A percentile compares a stretch with the other conserved stretches of the same genome.
Conservation (phyloP, 2,888 invertebrate species). For the Ptychoptera contaminata region DNA sequence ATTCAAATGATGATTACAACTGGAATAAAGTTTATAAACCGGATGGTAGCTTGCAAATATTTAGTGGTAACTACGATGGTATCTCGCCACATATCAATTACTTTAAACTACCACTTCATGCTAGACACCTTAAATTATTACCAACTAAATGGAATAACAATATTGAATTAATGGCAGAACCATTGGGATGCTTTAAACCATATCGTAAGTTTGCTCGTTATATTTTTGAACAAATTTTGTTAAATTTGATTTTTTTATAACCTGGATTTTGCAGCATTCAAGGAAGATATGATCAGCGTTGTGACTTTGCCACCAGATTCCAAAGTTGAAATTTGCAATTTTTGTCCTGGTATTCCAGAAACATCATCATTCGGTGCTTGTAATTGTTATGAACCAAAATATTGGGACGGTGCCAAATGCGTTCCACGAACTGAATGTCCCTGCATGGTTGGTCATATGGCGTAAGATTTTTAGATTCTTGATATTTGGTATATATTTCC, state of each 20-base stretch:
- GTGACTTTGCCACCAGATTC: slow-evolving; percentile 11
- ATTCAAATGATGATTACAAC: slow-evolving; percentile 50
- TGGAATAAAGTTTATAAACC: slow-evolving; percentile 54
- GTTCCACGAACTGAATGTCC: slow-evolving; percentile 58
- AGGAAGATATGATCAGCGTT: background rate
- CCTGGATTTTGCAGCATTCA: slow-evolving; percentile 12
- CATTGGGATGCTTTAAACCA: slow-evolving; percentile 61
- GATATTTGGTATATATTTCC: slow-evolving; percentile 24
- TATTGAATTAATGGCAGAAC: slow-evolving; percentile 59
- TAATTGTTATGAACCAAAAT: slow-evolving; percentile 35
- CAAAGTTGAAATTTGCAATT: slow-evolving; percentile 8
- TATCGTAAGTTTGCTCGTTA: slow-evolving; percentile 38
- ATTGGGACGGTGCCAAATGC: slow-evolving; percentile 63
- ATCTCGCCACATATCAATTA: slow-evolving; percentile 41
- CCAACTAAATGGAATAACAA: slow-evolving; percentile 57
- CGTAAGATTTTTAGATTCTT: slow-evolving; percentile 27
- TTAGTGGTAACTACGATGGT: slow-evolving; percentile 57
- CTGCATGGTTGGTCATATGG: slow-evolving; percentile 52
- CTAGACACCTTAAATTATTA: slow-evolving; percentile 52
- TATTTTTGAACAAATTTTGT: background rate
- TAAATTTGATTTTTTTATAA: background rate
- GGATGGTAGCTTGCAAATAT: slow-evolving; percentile 37
- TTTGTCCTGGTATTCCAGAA: slow-evolving; percentile 38
- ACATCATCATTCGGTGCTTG: slow-evolving; percentile 27
- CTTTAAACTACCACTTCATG: slow-evolving; percentile 56